phyloP scores from a whole-genome alignment of 2,113 vertebrate species.

The Neogobius melanostomus region DNA sequence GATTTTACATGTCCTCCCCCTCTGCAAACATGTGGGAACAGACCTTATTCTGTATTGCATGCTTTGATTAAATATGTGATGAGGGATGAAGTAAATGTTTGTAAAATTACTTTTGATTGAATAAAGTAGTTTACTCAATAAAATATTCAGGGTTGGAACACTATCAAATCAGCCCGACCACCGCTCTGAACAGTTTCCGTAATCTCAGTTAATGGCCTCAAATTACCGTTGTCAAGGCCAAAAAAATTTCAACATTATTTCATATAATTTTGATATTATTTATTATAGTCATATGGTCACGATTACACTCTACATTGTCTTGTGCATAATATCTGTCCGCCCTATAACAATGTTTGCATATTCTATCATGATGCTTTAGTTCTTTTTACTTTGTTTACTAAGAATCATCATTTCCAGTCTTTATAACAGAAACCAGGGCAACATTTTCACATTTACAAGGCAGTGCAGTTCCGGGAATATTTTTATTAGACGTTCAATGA shows the following conservation, averaged over 20 bases:
- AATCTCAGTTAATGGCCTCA: background rate
- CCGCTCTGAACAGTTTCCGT: background rate
- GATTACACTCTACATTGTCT: conserved; percentile 7
- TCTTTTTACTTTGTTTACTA: background rate
- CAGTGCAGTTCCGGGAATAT: conserved; percentile 12
- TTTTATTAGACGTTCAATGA: conserved; percentile 3
- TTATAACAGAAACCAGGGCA: background rate
- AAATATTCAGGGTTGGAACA: conserved; percentile 1
- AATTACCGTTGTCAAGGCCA: background rate
- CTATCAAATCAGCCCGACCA: background rate
- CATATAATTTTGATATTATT: conserved; percentile 11
- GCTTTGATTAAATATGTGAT: background rate
- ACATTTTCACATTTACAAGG: background rate
- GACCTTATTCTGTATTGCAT: background rate
- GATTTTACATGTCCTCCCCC: background rate
- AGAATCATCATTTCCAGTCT: background rate
- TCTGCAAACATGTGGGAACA: background rate
- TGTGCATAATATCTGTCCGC: background rate
- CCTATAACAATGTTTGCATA: background rate
- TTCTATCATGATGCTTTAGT: background rate
- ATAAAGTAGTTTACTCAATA: background rate
- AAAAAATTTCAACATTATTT: conserved; percentile 16
- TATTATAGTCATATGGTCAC: conserved; percentile 1
- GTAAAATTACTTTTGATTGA: background rate
- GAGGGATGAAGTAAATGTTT: background rate